phyloP scores from a whole-genome alignment of 2,113 vertebrate genomes.

The Asarcornis scutulata region DNA sequence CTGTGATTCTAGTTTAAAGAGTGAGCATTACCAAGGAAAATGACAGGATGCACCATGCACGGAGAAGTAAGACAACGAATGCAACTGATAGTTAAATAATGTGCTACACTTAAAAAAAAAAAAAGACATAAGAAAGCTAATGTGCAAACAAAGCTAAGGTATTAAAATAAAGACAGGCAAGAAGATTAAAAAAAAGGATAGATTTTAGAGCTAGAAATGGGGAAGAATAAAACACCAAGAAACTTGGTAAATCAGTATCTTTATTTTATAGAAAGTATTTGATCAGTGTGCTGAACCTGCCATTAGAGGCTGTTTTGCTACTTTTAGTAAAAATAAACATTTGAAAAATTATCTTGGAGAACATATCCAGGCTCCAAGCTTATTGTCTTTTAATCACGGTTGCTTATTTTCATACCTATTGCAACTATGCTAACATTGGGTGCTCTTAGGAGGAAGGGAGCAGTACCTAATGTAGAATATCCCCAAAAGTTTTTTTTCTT shows the following conservation, averaged over 20 bases:
- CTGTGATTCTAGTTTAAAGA: background rate
- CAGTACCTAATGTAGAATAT: background rate
- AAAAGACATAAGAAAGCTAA: background rate
- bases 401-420: background rate
- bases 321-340: constrained; percentile 62
- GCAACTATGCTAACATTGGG: constrained; percentile 37
- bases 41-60: background rate
- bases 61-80: background rate
- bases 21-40: background rate
- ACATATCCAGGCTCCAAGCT: background rate
- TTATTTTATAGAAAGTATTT: constrained; percentile 60
- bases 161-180: background rate
- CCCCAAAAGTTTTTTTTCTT: background rate
- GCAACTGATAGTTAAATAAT: too few relatives aligned
- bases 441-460: background rate
- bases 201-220: background rate
- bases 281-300: constrained; percentile 42
- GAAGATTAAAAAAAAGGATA: background rate
- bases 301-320: constrained; percentile 8
- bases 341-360: constrained; percentile 30
- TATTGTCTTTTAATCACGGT: background rate
- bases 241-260: background rate
- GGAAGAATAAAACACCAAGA: background rate
- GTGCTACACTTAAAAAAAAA: background rate
- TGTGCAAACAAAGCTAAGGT: accelerated